These are phyloP conservation scores for Leptinotarsa undecemlineata DNA, from an alignment of 1,140 invertebrate species.

Conservation along the genomic window DNA sequence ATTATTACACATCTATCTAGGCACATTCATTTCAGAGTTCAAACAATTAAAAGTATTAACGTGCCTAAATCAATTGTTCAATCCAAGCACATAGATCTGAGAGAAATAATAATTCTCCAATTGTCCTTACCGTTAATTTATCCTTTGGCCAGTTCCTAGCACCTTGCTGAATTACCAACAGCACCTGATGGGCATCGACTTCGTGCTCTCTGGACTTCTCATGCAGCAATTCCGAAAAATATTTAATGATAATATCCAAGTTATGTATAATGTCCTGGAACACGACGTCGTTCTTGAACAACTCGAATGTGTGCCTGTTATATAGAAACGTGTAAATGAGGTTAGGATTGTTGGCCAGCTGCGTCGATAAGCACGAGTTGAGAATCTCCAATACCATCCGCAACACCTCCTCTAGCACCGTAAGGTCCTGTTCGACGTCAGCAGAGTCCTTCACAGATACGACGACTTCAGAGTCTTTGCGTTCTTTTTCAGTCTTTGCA, in stretches of 20 bases:
- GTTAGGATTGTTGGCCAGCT: slow-evolving; percentile 89
- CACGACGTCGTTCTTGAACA: slow-evolving; percentile 82
- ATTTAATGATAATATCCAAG: slow-evolving; percentile 82
- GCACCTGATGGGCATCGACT: slow-evolving; percentile 82
- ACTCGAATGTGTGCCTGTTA: slow-evolving; percentile 87
- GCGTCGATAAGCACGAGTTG: slow-evolving; percentile 88
- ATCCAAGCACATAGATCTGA: too few species aligned
- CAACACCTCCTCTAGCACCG: slow-evolving; percentile 95
- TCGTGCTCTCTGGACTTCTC: slow-evolving; percentile 56
- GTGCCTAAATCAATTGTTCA: too few species aligned
- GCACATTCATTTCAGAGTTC: too few species aligned
- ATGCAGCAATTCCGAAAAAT: slow-evolving; percentile 49
- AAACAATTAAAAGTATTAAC: too few species aligned
- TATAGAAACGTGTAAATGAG: slow-evolving; percentile 95
- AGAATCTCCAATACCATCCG: slow-evolving; percentile 95
- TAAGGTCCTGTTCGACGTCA: slow-evolving; percentile 81
- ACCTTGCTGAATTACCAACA: slow-evolving; percentile 85
- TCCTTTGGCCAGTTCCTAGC: slow-evolving; percentile 88
- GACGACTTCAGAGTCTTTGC: slow-evolving; percentile 51
- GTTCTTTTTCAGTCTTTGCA: slow-evolving; percentile 49
- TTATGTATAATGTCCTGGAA: slow-evolving; percentile 97
- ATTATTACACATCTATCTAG: too few species aligned
- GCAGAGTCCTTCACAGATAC: slow-evolving; percentile 45
- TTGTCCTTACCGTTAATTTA: slow-evolving; percentile 74
- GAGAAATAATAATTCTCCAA: too few species aligned